Base-by-base conservation (phyloP, 2,797 vertebrate species). In the Darevskia nairensis region DNA sequence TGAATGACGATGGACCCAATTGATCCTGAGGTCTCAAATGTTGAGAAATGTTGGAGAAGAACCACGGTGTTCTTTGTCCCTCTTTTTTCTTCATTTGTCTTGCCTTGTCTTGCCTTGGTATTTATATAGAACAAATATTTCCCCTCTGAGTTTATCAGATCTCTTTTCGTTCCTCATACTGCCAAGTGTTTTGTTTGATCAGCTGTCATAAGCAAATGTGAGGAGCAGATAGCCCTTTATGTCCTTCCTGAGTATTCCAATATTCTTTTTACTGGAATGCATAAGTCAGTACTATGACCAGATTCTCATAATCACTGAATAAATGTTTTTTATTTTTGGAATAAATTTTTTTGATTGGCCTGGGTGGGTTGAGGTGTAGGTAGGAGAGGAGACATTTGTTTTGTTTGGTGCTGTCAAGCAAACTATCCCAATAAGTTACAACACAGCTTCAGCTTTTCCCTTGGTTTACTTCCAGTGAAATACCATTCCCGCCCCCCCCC, bases 151-250 rank as follows among this genome's bases (percentile, higher is more conserved):
- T 90, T 84, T 80, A 25, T 55, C 0, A 6, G 19, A 23, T 75
- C 27, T 80, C 59, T 32, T 39, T 79, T 83, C 32, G n/a, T 39
- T 88, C 32, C 41, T 59, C 66, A 32, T 86, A 13, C 86, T 93
- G 59, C 89, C 74, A 77, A 86, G 74, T 71, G 55, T 69, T 80
- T 80, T 87, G 59, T 87, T 88, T 81, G 82, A 81, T 80, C 88
- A 89, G 41, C 15, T 85, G 69, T 75, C 78, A 55, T 64, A 50
- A 80, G 21, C 72, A 88, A 68, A 76, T 69, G 32, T 32, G 29
- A 68, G 25, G 84, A 44, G 3, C 25, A 71, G 35, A 41, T 35
- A 80, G 27, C 29, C n/a, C 25, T 80, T 85, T 44, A 74, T 74
- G 61, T 75, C 41, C 39, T 80, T 80, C 41, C 50, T 80, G 25